Percentiles rank a stretch among this genome's conserved stretches.
These are phyloP conservation scores for Polydrusus cervinus DNA, from an alignment of 2,888 invertebrate genomes.

Conservation along the genomic window DNA sequence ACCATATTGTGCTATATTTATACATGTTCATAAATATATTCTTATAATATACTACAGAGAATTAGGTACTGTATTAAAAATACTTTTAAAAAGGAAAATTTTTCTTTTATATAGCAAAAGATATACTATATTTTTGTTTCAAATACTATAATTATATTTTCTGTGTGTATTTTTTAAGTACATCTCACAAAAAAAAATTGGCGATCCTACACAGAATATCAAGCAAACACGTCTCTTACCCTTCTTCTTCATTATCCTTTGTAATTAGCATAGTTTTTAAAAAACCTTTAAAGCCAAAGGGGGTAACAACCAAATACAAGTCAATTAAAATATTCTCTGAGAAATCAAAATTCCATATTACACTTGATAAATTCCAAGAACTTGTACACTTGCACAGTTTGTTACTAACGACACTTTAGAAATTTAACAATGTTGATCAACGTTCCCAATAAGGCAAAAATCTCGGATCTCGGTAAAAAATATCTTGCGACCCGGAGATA, in stretches of 20 bases:
- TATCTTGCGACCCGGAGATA: constrained; percentile 13
- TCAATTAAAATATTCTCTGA: background rate
- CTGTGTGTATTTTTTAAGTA: too few relatives aligned
- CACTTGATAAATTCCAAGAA: background rate
- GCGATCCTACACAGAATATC: too few relatives aligned
- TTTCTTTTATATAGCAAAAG: too few relatives aligned
- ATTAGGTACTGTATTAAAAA: too few relatives aligned
- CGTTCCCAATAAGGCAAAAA: background rate
- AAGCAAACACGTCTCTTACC: constrained; percentile 27
- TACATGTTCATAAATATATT: too few relatives aligned
- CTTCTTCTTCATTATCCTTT: constrained; percentile 48
- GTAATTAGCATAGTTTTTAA: constrained; percentile 37
- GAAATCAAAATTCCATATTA: constrained; percentile 9
- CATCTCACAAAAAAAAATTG: too few relatives aligned
- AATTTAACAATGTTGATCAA: background rate
- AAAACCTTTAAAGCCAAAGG: background rate
- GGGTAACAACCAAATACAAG: background rate
- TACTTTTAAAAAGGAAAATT: too few relatives aligned
- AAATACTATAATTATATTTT: too few relatives aligned
- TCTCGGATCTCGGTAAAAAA: constrained; percentile 3
- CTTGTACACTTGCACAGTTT: background rate
- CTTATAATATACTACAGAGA: too few relatives aligned
- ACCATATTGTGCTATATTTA: too few relatives aligned
- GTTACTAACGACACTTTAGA: constrained; percentile 7
- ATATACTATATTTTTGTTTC: too few relatives aligned